Evolutionary conservation across 2,113 vertebrate species (phyloP).

Genomic region (Saguinus imperator): DNA sequence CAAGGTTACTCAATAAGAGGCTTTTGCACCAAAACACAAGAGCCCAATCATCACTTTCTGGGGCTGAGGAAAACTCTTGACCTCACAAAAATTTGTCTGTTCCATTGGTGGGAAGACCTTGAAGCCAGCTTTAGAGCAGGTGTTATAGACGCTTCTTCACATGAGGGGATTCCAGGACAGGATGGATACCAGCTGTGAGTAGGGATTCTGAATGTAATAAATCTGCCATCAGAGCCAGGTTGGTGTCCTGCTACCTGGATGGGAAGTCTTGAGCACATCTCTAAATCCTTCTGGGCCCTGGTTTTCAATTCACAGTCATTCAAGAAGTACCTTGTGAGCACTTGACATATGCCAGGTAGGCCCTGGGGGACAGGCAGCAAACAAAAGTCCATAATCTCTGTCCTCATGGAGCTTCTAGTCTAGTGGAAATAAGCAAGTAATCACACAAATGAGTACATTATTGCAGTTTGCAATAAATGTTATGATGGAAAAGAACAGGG

Average conservation of each 20-base stretch:
- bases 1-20: not conserved
- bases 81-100: not conserved
- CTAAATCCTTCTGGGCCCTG: not conserved
- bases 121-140: not conserved
- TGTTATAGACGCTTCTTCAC: not conserved
- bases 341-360: not conserved
- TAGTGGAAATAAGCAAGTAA: not conserved
- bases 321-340: not conserved
- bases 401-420: not conserved
- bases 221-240: not conserved
- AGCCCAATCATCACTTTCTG: not conserved
- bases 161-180: not conserved
- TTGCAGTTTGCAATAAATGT: not conserved
- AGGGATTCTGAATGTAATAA: not conserved
- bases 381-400: not conserved
- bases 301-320: not conserved
- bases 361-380: not conserved
- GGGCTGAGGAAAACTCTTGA: not conserved
- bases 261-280: not conserved
- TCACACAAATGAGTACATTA: not conserved
- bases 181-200: not conserved
- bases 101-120: not conserved
- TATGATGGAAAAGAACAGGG: not conserved
- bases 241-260: not conserved
- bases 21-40: not conserved